Base-by-base conservation (phyloP, 2,888 invertebrate species). In the Phoronis australis region DNA sequence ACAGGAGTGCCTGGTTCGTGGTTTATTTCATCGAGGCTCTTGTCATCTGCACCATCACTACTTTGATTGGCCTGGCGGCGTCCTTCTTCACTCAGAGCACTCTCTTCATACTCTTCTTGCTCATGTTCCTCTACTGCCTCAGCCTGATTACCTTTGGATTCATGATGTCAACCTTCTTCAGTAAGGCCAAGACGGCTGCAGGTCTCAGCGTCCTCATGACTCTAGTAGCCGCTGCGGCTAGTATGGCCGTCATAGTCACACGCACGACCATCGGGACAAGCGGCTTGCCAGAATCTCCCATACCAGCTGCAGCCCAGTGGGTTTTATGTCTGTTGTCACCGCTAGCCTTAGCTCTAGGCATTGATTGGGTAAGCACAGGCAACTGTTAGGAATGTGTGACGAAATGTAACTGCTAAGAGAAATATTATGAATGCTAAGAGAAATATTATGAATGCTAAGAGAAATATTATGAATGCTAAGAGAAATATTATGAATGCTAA, bases 131-230 rank as follows among this genome's bases (percentile, higher is more conserved):
- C 35, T 90, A 89, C 70, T 88, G 88, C 21, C 82, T 88, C 58
- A 87, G 88, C 4, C 85, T 89, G 45, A 87, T 90, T 60, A 86
- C 87, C 73, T 84, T 89, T 59, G 86, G 86, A 40, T 90, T 90
- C 68, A 85, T 88, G 84, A 80, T 90, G 53, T 89, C 89, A 0
- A 88, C 90, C 1, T 90, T 90, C 78, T 90, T 90, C 75, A 87
- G 87, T 66, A 87, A 86, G 69, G 86, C 71, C 3, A 44, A 52
- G 39, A 25, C 27, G 50, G 88, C 88, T 2, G 88, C 51, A 58
- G 50, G 49, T 50, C 50, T 88, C 88, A 1, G 89, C 89, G 37
- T 85, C 87, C 57, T 88, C 65, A 84, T 85, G 0, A 85, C 87
- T 38, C 86, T 85, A 69, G 76, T 89, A 46, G 88, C 88, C 57